A percentile compares a stretch with the other conserved stretches of the same genome.
These are phyloP conservation scores for Tragopan temminckii DNA, from an alignment of 2,797 vertebrate genomes.

Conservation along the genomic window DNA sequence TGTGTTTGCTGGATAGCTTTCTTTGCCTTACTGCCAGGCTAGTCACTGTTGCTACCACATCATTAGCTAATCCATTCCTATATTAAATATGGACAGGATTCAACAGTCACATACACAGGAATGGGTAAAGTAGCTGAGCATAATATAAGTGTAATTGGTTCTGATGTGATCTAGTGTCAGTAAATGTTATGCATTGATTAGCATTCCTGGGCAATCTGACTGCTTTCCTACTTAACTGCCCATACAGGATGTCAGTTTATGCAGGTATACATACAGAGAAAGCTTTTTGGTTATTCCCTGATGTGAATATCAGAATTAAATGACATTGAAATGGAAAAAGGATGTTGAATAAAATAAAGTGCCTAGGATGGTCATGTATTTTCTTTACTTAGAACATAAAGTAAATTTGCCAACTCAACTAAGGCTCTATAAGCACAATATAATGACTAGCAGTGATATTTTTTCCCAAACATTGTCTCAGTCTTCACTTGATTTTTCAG, in stretches of 20 bases:
- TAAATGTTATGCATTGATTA: conserved; percentile 32
- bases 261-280: background rate
- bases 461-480: background rate
- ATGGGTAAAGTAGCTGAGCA: background rate
- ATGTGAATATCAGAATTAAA: conserved; percentile 8
- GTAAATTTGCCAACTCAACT: background rate
- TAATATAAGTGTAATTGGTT: conserved; percentile 39
- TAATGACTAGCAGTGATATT: background rate
- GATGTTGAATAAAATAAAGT: background rate
- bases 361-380: background rate
- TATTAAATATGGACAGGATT: conserved; percentile 50
- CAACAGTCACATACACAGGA: conserved; percentile 9
- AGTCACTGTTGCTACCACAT: conserved; percentile 50
- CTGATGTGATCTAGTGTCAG: conserved; percentile 19
- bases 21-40: background rate
- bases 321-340: background rate
- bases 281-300: background rate
- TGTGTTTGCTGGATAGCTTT: conserved; percentile 8
- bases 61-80: conserved; percentile 43
- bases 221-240: background rate
- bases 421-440: background rate
- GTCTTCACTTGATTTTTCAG: background rate
- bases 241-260: background rate
- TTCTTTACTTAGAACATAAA: background rate
- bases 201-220: background rate